Conservation (phyloP, 2,797 vertebrate species). For the Anas georgica region DNA sequence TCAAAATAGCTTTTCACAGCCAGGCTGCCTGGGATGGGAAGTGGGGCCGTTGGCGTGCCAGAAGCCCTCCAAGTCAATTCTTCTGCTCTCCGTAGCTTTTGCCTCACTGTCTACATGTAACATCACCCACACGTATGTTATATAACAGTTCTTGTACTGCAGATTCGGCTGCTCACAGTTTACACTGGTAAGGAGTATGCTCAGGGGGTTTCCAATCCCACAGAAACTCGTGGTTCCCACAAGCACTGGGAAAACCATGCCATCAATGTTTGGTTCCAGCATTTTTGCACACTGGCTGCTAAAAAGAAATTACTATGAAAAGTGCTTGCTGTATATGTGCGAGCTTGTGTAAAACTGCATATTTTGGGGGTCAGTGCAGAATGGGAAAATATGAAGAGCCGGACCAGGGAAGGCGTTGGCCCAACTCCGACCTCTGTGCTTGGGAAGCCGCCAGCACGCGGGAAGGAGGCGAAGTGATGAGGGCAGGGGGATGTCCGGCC, state of each 20-base stretch:
- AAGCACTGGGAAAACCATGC: not conserved
- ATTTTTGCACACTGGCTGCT: not conserved
- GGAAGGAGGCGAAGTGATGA: not conserved
- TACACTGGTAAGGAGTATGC: not conserved
- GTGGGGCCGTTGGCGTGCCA: not conserved
- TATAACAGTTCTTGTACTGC: not conserved
- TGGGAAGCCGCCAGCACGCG: rapidly evolving
- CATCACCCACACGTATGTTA: not conserved
- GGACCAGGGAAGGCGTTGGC: rapidly evolving
- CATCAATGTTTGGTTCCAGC: not conserved
- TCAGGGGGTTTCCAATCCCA: rapidly evolving
- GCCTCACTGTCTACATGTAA: not conserved
- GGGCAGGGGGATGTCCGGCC: not conserved
- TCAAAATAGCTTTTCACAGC: not conserved
- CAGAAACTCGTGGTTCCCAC: rapidly evolving
- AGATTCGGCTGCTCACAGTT: not conserved
- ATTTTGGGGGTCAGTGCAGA: not conserved
- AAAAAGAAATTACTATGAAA: not conserved
- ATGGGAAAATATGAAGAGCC: not conserved
- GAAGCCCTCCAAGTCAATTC: not conserved
- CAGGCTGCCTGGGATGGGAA: not conserved
- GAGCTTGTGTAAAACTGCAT: not conserved
- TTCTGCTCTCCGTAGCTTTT: rapidly evolving
- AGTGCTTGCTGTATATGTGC: not conserved
- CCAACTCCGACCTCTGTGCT: not conserved